Evolutionary conservation across 2,888 invertebrate species (phyloP).

Genomic region (Proisotoma minuta): DNA sequence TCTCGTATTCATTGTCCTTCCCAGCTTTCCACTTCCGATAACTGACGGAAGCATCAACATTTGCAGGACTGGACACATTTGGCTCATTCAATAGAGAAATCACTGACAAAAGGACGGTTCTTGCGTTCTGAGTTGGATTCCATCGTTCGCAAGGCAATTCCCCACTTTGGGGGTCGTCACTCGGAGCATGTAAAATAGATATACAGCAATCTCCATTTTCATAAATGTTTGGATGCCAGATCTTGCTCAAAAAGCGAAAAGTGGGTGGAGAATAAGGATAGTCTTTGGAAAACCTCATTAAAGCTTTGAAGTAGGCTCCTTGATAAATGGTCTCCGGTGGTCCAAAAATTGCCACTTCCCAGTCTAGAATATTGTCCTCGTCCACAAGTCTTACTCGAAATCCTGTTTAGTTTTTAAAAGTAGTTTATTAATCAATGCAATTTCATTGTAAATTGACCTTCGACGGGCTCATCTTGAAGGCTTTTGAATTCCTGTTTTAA

Average conservation of each 20-base stretch:
- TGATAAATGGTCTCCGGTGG: conserved; percentile 98
- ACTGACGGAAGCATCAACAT: conserved; percentile 99
- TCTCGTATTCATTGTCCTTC: conserved; percentile 97
- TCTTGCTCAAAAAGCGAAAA: conserved; percentile 96
- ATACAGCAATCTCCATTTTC: conserved; percentile 99
- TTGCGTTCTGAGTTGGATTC: conserved; percentile 99
- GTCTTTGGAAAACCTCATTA: conserved; percentile 97
- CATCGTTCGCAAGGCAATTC: conserved; percentile 98
- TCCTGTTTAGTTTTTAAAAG: no score
- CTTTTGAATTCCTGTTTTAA: conserved; percentile 92
- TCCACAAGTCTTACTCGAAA: conserved; percentile 92
- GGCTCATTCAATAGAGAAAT: conserved; percentile 98
- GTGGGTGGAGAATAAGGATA: conserved; percentile 99
- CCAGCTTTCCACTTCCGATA: conserved; percentile 98
- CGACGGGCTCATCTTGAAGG: conserved; percentile 93
- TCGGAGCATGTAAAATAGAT: conserved; percentile 97
- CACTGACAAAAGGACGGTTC: conserved; percentile 95
- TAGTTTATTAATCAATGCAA: no score
- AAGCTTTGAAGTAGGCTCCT: conserved; percentile 99
- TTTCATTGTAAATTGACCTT: no score
- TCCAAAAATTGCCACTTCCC: conserved; percentile 99
- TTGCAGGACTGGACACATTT: conserved; percentile 92
- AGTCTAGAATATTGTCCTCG: conserved; percentile 98
- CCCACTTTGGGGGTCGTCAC: conserved; percentile 98
- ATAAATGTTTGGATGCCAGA: conserved; percentile 99